Base-by-base conservation (phyloP, 2,888 invertebrate species). In the Chrysina gloriosa region DNA sequence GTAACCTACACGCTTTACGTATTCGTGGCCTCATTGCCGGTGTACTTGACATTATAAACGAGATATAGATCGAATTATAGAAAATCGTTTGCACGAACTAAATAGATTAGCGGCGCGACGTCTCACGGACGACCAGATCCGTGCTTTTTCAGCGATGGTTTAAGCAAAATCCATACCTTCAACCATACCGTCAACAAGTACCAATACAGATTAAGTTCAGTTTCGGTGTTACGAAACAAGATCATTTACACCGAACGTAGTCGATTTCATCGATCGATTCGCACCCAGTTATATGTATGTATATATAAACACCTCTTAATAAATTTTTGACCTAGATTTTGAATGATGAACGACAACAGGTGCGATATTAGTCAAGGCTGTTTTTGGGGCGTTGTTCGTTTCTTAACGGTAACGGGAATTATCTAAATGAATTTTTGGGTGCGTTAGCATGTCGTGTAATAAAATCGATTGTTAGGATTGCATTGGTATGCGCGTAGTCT, bases 11-110 rank as follows among this genome's bases (percentile, higher is more conserved):
- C 21, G 21, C 3, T n/a, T 31, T 45, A 1, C 7, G 7, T 19
- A 1, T 31, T 31, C n/a, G 19, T 21, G 45, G 21, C 19, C 11
- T 4, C 16, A 3, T 21, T 21, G 31, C 31, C 31, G 31, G 11
- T 19, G 52, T 52, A 52, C 52, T 52, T 52, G 52, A 52, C 52
- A 52, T 52, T 52, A 52, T 19, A 52, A 52, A 52, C 52, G 16
- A 52, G 52, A 52, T 52, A 29, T 52, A 16, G 52, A 52, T 52
- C 52, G 19, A 52, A 52, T 52, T 31, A 52, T 52, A 52, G 31
- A 52, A 31, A 31, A 45, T n/a, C n/a, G n/a, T n/a, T n/a, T n/a
- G n/a, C n/a, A n/a, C n/a, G n/a, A n/a, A n/a, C n/a, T n/a, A n/a
- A n/a, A n/a, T n/a, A n/a, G n/a, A n/a, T 21, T 45, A 21, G 14